Evolutionary conservation across 1,140 invertebrate genomes (phyloP).

Genomic region (Neodiprion fabricii): DNA sequence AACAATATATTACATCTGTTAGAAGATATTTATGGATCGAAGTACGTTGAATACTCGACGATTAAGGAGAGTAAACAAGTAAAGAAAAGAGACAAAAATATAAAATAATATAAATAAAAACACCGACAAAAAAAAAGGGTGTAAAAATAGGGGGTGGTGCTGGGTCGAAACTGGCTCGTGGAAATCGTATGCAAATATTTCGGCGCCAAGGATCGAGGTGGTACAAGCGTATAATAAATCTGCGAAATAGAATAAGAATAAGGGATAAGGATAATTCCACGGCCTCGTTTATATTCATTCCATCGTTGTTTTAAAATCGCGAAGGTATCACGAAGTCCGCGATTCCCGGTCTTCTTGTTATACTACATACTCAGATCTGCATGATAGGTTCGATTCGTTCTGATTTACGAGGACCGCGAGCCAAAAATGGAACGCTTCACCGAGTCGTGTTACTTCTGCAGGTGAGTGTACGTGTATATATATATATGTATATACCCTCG

Average conservation of each 20-base stretch:
- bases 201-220: background rate
- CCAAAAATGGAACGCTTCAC: background rate
- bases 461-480: no score
- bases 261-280: background rate
- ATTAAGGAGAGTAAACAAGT: no score
- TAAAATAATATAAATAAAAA: no score
- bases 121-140: no score
- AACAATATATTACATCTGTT: background rate
- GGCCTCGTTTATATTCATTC: slow-evolving; percentile 13
- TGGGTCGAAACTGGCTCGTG: no score
- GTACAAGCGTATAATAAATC: background rate
- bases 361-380: background rate
- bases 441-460: no score
- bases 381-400: background rate
- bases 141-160: no score
- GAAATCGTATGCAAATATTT: background rate
- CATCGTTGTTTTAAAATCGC: slow-evolving; percentile 3
- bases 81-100: no score
- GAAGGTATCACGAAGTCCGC: background rate
- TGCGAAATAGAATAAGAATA: background rate
- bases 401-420: background rate
- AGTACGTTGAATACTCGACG: no score
- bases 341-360: background rate
- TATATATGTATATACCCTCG: no score
- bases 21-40: no score